Percentiles rank a stretch among this genome's conserved stretches.
Conservation (phyloP, 2,797 vertebrate species). For the Neosilurus mollespiculum region DNA sequence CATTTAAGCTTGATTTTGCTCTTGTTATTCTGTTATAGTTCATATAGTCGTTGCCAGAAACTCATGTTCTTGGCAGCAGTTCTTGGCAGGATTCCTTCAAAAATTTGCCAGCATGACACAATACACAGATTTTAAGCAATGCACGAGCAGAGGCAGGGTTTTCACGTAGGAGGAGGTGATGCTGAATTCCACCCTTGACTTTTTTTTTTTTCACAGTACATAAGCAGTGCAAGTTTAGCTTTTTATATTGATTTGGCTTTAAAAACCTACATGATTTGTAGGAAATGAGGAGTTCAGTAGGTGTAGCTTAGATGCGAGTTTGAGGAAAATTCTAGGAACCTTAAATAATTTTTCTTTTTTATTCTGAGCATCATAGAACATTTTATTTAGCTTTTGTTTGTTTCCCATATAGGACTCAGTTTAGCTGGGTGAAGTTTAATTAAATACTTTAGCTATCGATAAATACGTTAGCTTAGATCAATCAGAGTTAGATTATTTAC, state of each 20-base stretch:
- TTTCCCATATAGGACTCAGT: not conserved
- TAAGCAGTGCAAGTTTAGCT: not conserved
- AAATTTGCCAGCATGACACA: not conserved
- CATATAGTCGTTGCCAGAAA: not conserved
- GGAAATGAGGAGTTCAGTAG: not conserved
- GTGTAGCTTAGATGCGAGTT: not conserved
- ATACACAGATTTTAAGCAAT: not conserved
- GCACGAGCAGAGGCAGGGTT: not conserved
- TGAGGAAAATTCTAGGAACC: not conserved
- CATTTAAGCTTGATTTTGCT: not conserved
- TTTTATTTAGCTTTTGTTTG: not conserved
- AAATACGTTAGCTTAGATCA: too few relatives aligned
- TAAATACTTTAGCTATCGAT: not conserved
- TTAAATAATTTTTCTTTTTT: not conserved
- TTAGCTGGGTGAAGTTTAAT: not conserved
- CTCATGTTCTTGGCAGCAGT: not conserved
- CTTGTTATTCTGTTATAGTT: conserved; percentile 8
- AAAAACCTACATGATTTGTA: not conserved
- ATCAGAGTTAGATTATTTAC: too few relatives aligned
- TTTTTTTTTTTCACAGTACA: not conserved
- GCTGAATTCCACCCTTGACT: not conserved
- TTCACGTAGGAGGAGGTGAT: not conserved
- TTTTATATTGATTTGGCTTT: not conserved
- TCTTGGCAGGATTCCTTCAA: not conserved
- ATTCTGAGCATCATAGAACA: not conserved